Base-by-base conservation (phyloP, 2,888 invertebrate species). In the Cistogaster globosa region DNA sequence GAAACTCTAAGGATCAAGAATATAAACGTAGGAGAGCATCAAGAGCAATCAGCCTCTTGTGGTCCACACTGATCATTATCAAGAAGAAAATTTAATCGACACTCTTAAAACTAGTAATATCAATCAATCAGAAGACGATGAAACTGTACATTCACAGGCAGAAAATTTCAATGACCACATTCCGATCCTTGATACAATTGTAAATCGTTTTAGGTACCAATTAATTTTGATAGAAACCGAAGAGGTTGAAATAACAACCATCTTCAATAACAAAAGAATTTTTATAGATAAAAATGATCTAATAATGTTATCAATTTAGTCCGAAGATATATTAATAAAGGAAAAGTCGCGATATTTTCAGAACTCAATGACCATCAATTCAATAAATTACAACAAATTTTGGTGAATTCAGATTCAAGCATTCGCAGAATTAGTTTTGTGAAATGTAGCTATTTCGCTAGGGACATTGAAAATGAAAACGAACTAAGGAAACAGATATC, bases 201-300 rank as follows among this genome's bases (percentile, higher is more conserved):
- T 84, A 14, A 84, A 84, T 38, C 53, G 71, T 14, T 83, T 76
- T 71, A 67, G 72, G 20, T 60, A 45, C n/a, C 58, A 79, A 75
- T 62, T 84, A 48, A 75, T 84, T 63, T 8, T 84, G 12, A 57
- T 42, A 14, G 60, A 77, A 72, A 72, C 18, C 12, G 4, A 77
- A 22, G 72, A 76, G 14, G 51, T 57, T 14, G 71, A 62, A 38
- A 42, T 42, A 3, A 32, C 26, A 67, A 32, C n/a, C 6, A 55
- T 72, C 42, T 81, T 80, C 45, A 45, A 67, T 57, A 81, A 80
- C n/a, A 67, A 72, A 60, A 36, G 42, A 76, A 60, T 77, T 18
- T 80, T 67, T 71, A 80, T 80, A 14, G 74, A 75, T n/a, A 71
- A 55, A 53, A 14, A 67, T 14, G 76, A 55, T 12, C 45, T 58